These are phyloP conservation scores for Euphonia xanthogaster DNA, from an alignment of 2,797 vertebrate species.

Conservation along the genomic window DNA sequence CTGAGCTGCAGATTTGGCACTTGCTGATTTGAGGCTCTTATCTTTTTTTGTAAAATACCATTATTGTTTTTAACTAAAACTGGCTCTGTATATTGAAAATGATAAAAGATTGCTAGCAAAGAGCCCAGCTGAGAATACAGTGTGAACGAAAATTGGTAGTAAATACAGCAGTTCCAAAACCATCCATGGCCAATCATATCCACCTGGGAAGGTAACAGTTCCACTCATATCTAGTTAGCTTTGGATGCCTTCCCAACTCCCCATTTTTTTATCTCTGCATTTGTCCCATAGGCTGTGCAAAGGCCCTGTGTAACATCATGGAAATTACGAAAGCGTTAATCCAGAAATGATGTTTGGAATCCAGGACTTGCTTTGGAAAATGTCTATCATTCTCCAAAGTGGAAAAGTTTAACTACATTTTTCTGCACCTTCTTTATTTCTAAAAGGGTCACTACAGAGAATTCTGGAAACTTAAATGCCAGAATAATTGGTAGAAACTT, in stretches of 20 bases:
- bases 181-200: background rate
- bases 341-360: background rate
- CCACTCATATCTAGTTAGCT: background rate
- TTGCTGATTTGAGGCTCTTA: background rate
- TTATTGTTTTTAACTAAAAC: background rate
- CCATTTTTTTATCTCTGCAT: background rate
- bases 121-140: background rate
- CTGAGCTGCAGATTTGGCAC: background rate
- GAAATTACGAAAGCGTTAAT: background rate
- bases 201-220: background rate
- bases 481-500: background rate
- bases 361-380: background rate
- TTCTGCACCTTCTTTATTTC: background rate
- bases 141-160: background rate
- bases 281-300: background rate
- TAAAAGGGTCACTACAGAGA: background rate
- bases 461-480: background rate
- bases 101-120: background rate
- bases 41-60: background rate
- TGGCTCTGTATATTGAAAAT: background rate
- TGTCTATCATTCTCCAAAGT: background rate
- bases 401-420: background rate
- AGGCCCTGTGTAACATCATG: accelerated
- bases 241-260: background rate
- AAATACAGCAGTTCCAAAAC: background rate